Conservation (phyloP, 2,888 invertebrate genomes). For the Microctonus brassicae region DNA sequence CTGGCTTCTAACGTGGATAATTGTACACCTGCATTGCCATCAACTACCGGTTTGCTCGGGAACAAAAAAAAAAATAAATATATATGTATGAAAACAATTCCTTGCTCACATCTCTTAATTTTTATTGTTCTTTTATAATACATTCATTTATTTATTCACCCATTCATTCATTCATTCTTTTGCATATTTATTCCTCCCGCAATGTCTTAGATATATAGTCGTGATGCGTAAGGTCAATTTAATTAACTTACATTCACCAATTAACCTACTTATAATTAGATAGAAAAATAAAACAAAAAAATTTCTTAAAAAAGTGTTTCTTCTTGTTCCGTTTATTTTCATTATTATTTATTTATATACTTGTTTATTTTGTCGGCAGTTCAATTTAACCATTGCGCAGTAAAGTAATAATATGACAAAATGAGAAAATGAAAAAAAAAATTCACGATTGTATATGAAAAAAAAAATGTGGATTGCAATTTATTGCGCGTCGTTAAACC, state of each 20-base stretch:
- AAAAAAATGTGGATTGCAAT: constrained; percentile 4
- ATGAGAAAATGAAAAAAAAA: not conserved
- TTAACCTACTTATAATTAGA: constrained; percentile 26
- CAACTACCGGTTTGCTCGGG: constrained; percentile 4
- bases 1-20: constrained; percentile 6
- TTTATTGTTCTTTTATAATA: not conserved
- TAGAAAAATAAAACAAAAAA: not conserved
- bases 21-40: constrained; percentile 11
- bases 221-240: constrained; percentile 10
- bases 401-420: too few species aligned
- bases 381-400: not conserved
- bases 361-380: not conserved
- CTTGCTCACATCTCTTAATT: not conserved
- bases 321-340: not conserved
- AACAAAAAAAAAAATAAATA: not conserved
- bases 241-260: constrained; percentile 27
- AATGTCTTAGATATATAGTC: not conserved
- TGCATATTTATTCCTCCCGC: not conserved
- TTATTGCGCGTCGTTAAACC: constrained; percentile 11
- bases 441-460: not conserved
- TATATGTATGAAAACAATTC: not conserved
- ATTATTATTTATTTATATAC: too few species aligned
- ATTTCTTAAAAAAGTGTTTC: too few species aligned
- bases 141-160: too few species aligned
- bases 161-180: constrained; percentile 16